These are phyloP conservation scores for Kuschelorhynchus macadamiae DNA, from an alignment of 2,888 invertebrate genomes.

Conservation along the genomic window DNA sequence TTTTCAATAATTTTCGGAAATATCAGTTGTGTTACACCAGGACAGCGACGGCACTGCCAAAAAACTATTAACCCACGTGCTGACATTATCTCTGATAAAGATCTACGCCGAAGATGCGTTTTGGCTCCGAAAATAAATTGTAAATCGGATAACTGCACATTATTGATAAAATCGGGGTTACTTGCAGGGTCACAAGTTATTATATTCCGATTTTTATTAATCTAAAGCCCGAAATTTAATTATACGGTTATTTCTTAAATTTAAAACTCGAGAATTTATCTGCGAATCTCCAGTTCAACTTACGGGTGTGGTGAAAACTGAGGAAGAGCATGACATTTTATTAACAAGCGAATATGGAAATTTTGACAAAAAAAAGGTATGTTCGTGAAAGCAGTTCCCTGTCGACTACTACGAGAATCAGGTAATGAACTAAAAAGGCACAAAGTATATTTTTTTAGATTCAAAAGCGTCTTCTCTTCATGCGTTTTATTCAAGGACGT, in stretches of 20 bases:
- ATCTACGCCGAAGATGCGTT: conserved; percentile 43
- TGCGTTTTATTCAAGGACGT: no score
- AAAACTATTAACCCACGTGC: conserved; percentile 46
- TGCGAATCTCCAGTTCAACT: conserved; percentile 20
- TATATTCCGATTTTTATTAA: conserved; percentile 52
- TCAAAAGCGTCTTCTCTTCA: no score
- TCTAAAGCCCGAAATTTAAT: conserved; percentile 50
- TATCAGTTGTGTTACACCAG: background rate
- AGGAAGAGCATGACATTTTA: no score
- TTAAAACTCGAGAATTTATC: conserved; percentile 36
- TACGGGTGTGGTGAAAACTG: conserved; percentile 21
- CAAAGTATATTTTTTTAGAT: no score
- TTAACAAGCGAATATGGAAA: no score
- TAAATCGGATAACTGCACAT: conserved; percentile 54
- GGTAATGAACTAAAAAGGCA: no score
- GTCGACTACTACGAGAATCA: no score
- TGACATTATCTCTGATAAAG: conserved; percentile 40
- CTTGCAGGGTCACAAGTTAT: conserved; percentile 51
- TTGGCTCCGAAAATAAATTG: conserved; percentile 53
- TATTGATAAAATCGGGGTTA: conserved; percentile 54
- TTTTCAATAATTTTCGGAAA: background rate
- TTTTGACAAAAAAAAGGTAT: no score
- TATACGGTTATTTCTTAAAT: conserved; percentile 47
- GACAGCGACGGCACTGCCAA: background rate
- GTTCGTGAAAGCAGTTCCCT: no score